phyloP scores from a whole-genome alignment of 2,113 vertebrate genomes.

The Thermophis baileyi region DNA sequence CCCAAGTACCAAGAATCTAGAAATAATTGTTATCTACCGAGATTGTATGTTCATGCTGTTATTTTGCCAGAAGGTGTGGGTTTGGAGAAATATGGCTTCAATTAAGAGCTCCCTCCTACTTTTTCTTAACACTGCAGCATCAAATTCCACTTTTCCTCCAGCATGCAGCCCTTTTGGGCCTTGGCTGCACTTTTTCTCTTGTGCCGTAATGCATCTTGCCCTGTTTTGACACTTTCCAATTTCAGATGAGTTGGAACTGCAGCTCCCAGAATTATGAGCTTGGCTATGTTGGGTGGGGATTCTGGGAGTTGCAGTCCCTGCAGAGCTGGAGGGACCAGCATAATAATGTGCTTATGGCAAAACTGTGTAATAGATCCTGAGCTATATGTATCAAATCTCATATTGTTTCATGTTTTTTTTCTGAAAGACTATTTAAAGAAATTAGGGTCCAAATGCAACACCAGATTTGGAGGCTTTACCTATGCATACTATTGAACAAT shows the following conservation, averaged over 20 bases:
- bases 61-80: background rate
- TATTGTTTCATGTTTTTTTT: background rate
- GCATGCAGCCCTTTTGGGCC: background rate
- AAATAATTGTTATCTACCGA: background rate
- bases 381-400: background rate
- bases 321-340: background rate
- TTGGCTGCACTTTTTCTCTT: background rate
- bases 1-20: background rate
- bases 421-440: background rate
- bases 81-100: background rate
- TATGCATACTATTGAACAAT: background rate
- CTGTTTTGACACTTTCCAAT: background rate
- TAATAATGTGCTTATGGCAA: background rate
- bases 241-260: background rate
- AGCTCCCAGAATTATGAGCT: background rate
- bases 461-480: background rate
- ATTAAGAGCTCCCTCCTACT: background rate
- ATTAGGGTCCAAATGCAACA: background rate
- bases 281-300: background rate
- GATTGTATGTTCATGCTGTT: background rate
- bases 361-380: background rate
- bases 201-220: background rate
- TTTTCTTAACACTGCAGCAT: background rate
- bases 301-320: background rate
- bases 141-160: background rate